Base-by-base conservation (phyloP, 2,888 invertebrate species). In the Euspilapteryx auroguttella region DNA sequence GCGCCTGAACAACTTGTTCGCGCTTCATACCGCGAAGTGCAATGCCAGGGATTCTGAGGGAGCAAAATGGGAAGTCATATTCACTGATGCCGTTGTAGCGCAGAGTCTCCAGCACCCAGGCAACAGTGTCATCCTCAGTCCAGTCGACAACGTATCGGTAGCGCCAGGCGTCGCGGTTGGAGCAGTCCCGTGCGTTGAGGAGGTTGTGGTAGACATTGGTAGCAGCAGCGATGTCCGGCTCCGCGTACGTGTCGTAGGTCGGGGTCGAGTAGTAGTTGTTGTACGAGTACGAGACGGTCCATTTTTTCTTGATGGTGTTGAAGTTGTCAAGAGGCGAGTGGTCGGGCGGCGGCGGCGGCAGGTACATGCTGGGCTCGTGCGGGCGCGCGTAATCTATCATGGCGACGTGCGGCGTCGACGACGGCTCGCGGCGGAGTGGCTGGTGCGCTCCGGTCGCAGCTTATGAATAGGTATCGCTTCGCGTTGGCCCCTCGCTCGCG, bases 101-200 rank as follows among this genome's bases (percentile, higher is more conserved):
- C 4, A 58, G 53, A 21, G 64, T 58, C 33, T 73, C 68, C 30
- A 66, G 47, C 31, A 78, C 45, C 82, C 82, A 82, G 34, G 76
- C 66, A 30, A 76, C 59, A 22, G 81, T 77, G 45, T 82, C 82
- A 9, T 75, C 73, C 31, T 75, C 71, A 36, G 50, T 75, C 82
- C 82, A 82, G 10, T 75, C 62, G 34, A 51, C 49, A 20, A 81
- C 56, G 24, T 64, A 57, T 42, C 80, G 81, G 41, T 57, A 59
- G 33, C 63, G 64, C 81, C 81, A 82, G 24, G 75, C 76, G 14
- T 69, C 69, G 17, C 57, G 48, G 33, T 49, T 52, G 22, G 25
- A 13, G 42, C 58, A 58, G 36, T 64, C 64, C 27, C 64, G 48
- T 37, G 55, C 49, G 45, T 43, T 56, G 41, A 66, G 55, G 34